Evolutionary conservation across 35 echinoderm and acorn worm species (phyloP).

Genomic region (Holothuria glaberrima): DNA sequence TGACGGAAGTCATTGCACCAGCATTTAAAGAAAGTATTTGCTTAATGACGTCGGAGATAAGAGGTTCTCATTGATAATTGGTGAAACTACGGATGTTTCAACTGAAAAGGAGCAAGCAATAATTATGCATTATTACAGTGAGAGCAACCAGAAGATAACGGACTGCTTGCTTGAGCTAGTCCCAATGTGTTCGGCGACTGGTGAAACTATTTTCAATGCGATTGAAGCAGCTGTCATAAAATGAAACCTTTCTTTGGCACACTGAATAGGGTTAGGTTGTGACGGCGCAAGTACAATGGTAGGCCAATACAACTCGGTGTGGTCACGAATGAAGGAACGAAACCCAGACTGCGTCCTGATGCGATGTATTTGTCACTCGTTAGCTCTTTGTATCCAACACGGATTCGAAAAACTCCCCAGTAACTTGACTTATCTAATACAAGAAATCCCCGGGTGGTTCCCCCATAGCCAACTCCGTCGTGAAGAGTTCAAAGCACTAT

Average conservation of each 20-base stretch:
- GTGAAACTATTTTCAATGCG: conserved; percentile 21
- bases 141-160: neutral
- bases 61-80: conserved; percentile 23
- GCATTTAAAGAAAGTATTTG: neutral
- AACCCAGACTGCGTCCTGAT: too few relatives aligned
- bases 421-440: too few relatives aligned
- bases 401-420: too few relatives aligned
- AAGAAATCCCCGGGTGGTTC: too few relatives aligned
- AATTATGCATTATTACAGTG: conserved; percentile 48
- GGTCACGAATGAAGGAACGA: too few relatives aligned
- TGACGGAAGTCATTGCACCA: conserved; percentile 21
- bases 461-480: too few relatives aligned
- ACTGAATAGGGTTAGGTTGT: too few relatives aligned
- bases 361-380: too few relatives aligned
- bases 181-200: neutral
- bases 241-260: conserved; percentile 3
- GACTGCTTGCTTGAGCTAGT: neutral
- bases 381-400: too few relatives aligned
- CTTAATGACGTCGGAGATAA: neutral
- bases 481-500: too few relatives aligned
- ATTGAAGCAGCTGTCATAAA: neutral
- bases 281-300: too few relatives aligned
- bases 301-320: too few relatives aligned
- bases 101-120: conserved; percentile 45
- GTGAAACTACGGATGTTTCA: conserved; percentile 51